These are phyloP conservation scores for Ectemnius lituratus DNA, from an alignment of 2,888 invertebrate genomes.

Conservation along the genomic window DNA sequence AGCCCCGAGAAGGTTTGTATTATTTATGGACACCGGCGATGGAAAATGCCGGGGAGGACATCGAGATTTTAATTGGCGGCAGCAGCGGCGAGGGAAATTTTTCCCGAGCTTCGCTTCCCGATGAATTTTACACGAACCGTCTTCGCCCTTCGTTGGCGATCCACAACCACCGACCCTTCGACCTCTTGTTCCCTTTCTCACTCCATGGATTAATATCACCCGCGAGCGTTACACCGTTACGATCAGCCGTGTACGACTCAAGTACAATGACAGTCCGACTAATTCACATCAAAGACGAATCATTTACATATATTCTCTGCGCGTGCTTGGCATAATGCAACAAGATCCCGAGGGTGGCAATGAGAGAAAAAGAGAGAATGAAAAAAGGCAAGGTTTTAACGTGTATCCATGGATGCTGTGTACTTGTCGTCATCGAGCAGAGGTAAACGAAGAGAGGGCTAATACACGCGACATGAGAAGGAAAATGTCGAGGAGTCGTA, in stretches of 20 bases:
- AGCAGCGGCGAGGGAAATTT: conserved; percentile 40
- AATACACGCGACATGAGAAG: conserved; percentile 18
- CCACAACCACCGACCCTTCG: not conserved
- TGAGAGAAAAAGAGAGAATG: no score
- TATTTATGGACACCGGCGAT: conserved; percentile 47
- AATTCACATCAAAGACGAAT: no score
- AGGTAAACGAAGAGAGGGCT: conserved; percentile 3
- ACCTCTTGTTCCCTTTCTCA: no score
- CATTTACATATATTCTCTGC: no score
- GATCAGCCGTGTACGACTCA: no score
- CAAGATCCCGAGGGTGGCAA: no score
- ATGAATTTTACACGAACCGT: conserved; percentile 30
- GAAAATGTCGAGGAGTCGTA: conserved; percentile 23
- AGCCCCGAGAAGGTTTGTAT: conserved; percentile 26
- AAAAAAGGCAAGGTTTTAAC: no score
- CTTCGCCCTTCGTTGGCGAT: conserved; percentile 26
- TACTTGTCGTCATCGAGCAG: conserved; percentile 36
- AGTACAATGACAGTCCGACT: no score
- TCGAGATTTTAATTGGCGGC: conserved; percentile 49
- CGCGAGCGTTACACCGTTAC: no score
- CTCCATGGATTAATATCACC: no score
- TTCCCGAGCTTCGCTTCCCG: conserved; percentile 10
- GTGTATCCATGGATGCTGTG: conserved; percentile 19
- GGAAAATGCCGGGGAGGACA: conserved; percentile 28
- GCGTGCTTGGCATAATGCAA: no score